Evolutionary conservation across 1,140 invertebrate genomes (phyloP), one percentile per base, ranked within the genome.

Genomic region (Scaptodrosophila lebanonensis): DNA sequence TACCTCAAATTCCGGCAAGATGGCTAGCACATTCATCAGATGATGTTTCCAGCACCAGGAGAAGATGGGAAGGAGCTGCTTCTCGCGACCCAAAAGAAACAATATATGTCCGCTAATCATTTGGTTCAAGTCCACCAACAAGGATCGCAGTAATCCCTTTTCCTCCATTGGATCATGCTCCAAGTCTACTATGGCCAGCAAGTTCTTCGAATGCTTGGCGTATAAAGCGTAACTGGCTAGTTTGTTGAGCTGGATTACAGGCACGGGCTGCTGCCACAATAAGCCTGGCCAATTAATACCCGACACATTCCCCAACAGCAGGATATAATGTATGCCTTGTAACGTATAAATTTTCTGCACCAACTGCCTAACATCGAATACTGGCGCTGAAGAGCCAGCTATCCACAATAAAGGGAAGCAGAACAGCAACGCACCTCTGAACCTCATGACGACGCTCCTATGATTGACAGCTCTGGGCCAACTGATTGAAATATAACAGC

Each of bases 1-100:
- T 1, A 84, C 82, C 73, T 84, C 22, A 25, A 63, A 84, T 2
- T 84, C 40, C 0, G 25, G 11, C 13, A 43, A 36, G 2, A 84
- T 51, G 0, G 53, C 61, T 12, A 64, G 9, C 0, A 84, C 79
- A 62, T 84, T 84, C 7, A 79, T 36, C 4, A 72, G 35, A 15
- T 75, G 44, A 13, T 63, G 49, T 3, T 58, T 32, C 82, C 82
- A 84, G 36, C 58, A 75, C 42, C 53, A 59, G 22, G 63, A 35
- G 22, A 79, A 25, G 3, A 84, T 7, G 27, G 38, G 9, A 9
- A 3, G 7, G 9, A 5, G 17, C 3, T 17, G 40, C 12, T 15
- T 54, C 32, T 20, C 9, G 6, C 1, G 22, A n/a, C n/a, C n/a
- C n/a, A n/a, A n/a, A n/a, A n/a, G n/a, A n/a, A n/a, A n/a, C n/a